Conservation (phyloP, 1,140 invertebrate genomes). For the Idris sp. region DNA sequence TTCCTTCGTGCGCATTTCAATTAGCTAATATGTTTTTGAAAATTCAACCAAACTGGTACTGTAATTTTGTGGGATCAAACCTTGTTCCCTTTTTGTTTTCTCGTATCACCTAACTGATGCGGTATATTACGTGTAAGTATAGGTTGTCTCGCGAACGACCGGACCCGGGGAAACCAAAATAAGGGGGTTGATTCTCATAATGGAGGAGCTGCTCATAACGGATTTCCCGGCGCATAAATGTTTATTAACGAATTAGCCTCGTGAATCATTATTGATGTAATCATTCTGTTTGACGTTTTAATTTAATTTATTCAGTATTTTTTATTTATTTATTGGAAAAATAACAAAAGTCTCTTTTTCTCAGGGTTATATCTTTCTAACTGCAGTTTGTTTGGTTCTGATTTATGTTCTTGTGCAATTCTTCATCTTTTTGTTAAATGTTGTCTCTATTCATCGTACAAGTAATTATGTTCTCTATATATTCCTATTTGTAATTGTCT, state of each 20-base stretch:
- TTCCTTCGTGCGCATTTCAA: too few species aligned
- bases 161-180: constrained; percentile 42
- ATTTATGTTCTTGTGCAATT: too few species aligned
- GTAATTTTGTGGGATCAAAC: constrained; percentile 38
- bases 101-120: constrained; percentile 47
- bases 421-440: too few species aligned
- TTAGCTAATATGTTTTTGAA: too few species aligned
- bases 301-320: constrained; percentile 43
- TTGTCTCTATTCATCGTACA: too few species aligned
- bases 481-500: too few species aligned
- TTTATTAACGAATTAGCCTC: constrained; percentile 52
- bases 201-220: constrained; percentile 42
- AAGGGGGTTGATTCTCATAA: constrained; percentile 46
- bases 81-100: constrained; percentile 51
- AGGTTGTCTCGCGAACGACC: constrained; percentile 31
- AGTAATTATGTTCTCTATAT: too few species aligned
- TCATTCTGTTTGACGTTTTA: constrained; percentile 32
- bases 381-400: too few species aligned
- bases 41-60: too few species aligned
- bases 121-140: constrained; percentile 54
- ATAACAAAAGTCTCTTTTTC: too few species aligned
- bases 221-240: constrained; percentile 48
- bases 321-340: too few species aligned
- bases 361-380: too few species aligned
- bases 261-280: constrained; percentile 44